phyloP scores from a whole-genome alignment of 23 tunicate genomes.

The Botrylloides violaceus region DNA sequence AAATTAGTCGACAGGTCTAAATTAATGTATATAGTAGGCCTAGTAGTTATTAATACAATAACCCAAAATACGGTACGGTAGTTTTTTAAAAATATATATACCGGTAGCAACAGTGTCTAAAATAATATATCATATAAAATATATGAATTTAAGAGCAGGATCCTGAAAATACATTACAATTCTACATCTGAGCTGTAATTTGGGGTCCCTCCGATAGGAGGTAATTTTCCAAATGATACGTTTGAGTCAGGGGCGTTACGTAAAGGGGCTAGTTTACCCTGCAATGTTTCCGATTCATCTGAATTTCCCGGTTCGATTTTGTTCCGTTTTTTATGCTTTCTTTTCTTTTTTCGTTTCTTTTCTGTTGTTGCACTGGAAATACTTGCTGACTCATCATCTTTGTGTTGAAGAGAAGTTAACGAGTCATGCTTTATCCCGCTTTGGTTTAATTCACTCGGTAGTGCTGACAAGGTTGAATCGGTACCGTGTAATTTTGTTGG shows the following conservation, averaged over 20 bases:
- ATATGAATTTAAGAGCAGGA: too few species aligned
- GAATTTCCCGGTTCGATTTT: background rate
- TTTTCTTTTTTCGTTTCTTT: constrained; percentile 1
- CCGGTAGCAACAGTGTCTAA: too few species aligned
- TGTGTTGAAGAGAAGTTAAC: background rate
- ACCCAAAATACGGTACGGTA: too few species aligned
- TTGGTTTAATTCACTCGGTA: background rate
- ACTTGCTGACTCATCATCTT: constrained; percentile 6
- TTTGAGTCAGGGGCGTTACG: background rate
- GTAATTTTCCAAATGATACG: background rate
- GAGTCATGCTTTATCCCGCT: background rate
- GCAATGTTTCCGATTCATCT: background rate
- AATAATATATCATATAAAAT: too few species aligned
- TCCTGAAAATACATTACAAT: too few species aligned
- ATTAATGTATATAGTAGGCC: too few species aligned
- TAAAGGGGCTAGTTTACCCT: background rate
- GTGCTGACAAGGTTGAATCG: background rate
- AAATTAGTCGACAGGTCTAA: too few species aligned
- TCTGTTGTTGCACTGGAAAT: background rate
- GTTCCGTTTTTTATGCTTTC: background rate
- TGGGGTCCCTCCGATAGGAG: constrained; percentile 3
- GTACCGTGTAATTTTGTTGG: background rate
- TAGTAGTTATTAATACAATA: too few species aligned
- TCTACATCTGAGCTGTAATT: constrained; percentile 15
- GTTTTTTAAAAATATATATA: too few species aligned